A percentile compares a stretch with the other conserved stretches of the same genome.
Conservation (phyloP, 2,797 vertebrate species). For the Sandelia bainsii region DNA sequence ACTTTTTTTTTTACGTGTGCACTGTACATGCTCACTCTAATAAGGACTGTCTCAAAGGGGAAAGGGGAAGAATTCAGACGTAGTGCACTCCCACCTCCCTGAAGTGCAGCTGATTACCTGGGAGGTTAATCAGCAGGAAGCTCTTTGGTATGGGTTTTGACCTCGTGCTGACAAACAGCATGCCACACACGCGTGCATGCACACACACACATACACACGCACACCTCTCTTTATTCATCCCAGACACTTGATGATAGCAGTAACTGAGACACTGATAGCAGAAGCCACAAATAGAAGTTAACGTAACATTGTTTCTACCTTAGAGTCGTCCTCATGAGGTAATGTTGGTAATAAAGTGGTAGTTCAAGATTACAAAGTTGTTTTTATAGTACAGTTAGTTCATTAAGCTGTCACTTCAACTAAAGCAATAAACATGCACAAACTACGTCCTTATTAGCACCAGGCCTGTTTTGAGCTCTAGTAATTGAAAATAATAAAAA, state of each 20-base stretch:
- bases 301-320: conserved; percentile 15
- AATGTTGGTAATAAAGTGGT: conserved; percentile 4
- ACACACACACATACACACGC: not conserved
- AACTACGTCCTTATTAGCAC: not conserved
- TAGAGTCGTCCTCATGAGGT: conserved; percentile 13
- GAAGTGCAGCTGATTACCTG: conserved; percentile 60
- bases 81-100: conserved; percentile 46
- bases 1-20: conserved; percentile 3
- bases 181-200: too few species aligned
- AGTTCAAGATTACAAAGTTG: not conserved
- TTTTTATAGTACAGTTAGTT: not conserved
- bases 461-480: not conserved
- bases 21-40: conserved; percentile 17
- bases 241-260: conserved; percentile 47
- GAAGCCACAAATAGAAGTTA: conserved; percentile 63
- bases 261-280: conserved; percentile 53
- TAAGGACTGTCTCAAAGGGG: conserved; percentile 26
- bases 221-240: conserved; percentile 30
- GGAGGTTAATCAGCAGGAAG: conserved; percentile 65
- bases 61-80: conserved; percentile 31
- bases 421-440: not conserved
- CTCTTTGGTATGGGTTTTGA: conserved; percentile 42
- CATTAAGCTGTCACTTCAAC: not conserved
- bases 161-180: conserved; percentile 69
- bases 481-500: not conserved